Base-by-base conservation (phyloP, 2,797 vertebrate species). In the Eurystomus glaucurus region DNA sequence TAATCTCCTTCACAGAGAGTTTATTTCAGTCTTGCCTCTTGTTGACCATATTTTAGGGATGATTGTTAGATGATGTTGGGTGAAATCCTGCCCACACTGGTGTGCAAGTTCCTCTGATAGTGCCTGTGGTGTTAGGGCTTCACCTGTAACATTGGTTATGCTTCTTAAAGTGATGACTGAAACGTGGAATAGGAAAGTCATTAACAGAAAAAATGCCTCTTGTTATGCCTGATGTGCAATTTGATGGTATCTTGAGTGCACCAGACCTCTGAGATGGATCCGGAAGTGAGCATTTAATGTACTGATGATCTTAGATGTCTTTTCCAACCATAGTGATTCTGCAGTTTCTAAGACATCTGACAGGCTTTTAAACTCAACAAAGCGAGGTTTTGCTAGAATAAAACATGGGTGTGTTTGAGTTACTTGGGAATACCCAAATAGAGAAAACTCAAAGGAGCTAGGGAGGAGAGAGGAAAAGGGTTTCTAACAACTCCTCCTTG, bases 331-430 rank as follows among this genome's bases (percentile, higher is more conserved):
- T 43, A 43, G 41, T 43, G 11, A 43, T 43, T 13, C 41, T 43
- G 41, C 13, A 14, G 13, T 43, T 1, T 1, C 6, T 3, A 84
- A 75, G 28, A 31, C 0, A 3, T 26, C 28, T 1, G 2, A 9
- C 15, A 62, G 31, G 8, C 14, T 77, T 80, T 80, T 28, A 62
- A 33, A 68, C 14, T 41, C 64, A 15, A 22, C 12, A 54, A 60
- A 57, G 6, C 23, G 29, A 19, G 23, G 31, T 33, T 61, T 61
- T 35, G 9, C 43, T 57, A 35, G n/a, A 48, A 77, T 28, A 43
- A 88, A 76, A 72, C 62, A 50, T 6, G 21, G 7, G 1, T 3
- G 10, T 25, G 35, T 66, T 70, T 65, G 15, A 35, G 21, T 71
- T 83, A 46, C 16, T 65, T 64, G 52, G 18, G 33, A 61, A 43